Conservation (phyloP, 2,888 invertebrate species). For the Clostera curtula region DNA sequence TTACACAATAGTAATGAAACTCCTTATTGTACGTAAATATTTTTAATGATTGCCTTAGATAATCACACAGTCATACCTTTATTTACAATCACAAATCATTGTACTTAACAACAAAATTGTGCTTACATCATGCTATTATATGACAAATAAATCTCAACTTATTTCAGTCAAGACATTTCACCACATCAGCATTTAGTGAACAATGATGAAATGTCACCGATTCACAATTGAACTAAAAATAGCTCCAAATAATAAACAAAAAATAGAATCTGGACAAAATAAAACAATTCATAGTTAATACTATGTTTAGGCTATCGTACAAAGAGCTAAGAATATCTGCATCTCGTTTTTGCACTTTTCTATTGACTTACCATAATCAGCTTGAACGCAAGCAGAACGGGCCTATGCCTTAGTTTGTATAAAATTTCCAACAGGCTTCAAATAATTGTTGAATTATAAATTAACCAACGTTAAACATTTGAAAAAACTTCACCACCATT, state of each 20-base stretch:
- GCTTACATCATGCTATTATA: conserved; percentile 43
- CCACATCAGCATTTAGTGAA: too few relatives aligned
- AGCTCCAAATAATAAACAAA: conserved; percentile 31
- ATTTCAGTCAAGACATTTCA: too few relatives aligned
- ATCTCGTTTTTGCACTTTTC: conserved; percentile 52
- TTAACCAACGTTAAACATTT: too few relatives aligned
- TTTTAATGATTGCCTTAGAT: conserved; percentile 70
- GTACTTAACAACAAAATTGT: conserved; percentile 68
- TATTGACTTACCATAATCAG: conserved; percentile 41
- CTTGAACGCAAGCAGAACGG: too few relatives aligned
- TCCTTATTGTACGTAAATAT: conserved; percentile 57
- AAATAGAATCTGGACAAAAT: conserved; percentile 40
- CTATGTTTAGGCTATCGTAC: too few relatives aligned
- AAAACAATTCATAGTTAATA: conserved; percentile 30
- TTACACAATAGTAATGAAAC: conserved; percentile 12
- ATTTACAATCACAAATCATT: conserved; percentile 65
- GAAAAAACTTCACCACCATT: too few relatives aligned
- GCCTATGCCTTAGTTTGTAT: too few relatives aligned
- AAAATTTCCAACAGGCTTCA: too few relatives aligned
- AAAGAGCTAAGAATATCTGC: too few relatives aligned
- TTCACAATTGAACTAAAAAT: too few relatives aligned
- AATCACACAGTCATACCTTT: conserved; percentile 68
- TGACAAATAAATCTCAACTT: conserved; percentile 31
- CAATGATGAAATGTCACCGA: too few relatives aligned
- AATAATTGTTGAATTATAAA: too few relatives aligned